These are phyloP conservation scores for Drosophila funebris DNA, from an alignment of 1,140 invertebrate genomes.

Conservation along the genomic window DNA sequence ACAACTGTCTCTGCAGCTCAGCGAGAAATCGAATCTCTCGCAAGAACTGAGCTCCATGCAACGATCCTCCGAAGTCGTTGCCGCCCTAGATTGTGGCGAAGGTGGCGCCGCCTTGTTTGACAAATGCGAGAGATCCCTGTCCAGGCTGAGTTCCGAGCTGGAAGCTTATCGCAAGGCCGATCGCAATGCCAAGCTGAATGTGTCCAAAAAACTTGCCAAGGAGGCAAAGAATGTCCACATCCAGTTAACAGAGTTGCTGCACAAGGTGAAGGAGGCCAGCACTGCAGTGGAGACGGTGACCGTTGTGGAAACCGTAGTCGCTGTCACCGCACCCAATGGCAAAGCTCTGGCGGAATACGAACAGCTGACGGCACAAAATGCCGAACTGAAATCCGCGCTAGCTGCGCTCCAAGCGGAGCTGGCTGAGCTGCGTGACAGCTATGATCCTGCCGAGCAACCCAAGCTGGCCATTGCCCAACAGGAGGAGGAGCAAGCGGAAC, in stretches of 20 bases:
- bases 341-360: constrained; percentile 83
- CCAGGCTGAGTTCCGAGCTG: constrained; percentile 71
- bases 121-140: constrained; percentile 72
- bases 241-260: constrained; percentile 70
- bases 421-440: constrained; percentile 46
- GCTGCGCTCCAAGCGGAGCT: constrained; percentile 52
- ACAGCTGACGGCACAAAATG: constrained; percentile 84
- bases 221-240: constrained; percentile 76
- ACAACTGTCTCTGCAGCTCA: constrained; percentile 53
- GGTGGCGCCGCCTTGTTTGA: constrained; percentile 59
- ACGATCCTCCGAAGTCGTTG: constrained; percentile 74
- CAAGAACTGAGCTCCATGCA: constrained; percentile 77
- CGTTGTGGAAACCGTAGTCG: constrained; percentile 77
- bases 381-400: constrained; percentile 66
- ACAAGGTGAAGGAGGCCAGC: constrained; percentile 84
- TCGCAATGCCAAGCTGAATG: constrained; percentile 75
- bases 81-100: constrained; percentile 59
- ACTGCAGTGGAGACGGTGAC: constrained; percentile 81
- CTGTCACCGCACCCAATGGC: constrained; percentile 76
- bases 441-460: constrained; percentile 8
- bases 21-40: constrained; percentile 60
- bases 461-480: constrained; percentile 21
- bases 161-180: constrained; percentile 77
- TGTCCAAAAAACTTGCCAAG: constrained; percentile 78
- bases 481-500: not conserved